Evolutionary conservation across 1,140 invertebrate genomes (phyloP).

Genomic region (Lepidurus arcticus): DNA sequence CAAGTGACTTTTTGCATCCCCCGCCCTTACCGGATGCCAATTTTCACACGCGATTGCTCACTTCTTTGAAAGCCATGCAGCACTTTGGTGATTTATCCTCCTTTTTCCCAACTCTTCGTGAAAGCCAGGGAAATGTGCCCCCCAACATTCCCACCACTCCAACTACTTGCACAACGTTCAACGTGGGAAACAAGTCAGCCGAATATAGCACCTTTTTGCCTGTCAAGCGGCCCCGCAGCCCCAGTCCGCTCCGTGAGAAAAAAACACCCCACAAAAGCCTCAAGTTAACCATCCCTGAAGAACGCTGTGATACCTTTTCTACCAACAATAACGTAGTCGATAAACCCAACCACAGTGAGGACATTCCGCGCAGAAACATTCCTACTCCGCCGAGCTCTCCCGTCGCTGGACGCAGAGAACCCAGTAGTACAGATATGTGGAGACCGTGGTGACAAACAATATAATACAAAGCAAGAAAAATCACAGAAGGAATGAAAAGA

Average conservation of each 20-base stretch:
- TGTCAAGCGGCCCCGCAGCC: neutral
- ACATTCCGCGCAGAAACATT: neutral
- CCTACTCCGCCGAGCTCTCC: neutral
- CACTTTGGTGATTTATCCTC: neutral
- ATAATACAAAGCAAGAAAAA: neutral
- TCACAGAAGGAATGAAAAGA: neutral
- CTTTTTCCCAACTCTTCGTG: neutral
- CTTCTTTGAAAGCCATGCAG: constrained; percentile 15
- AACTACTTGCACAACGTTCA: neutral
- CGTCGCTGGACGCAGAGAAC: neutral
- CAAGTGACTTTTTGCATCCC: neutral
- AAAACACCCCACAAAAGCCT: neutral
- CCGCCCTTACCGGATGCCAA: constrained; percentile 4
- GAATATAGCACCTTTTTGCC: neutral
- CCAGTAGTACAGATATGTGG: neutral
- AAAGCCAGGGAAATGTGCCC: neutral
- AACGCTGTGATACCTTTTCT: constrained; percentile 8
- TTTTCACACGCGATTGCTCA: constrained; percentile 15
- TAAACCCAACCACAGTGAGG: neutral
- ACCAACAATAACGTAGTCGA: neutral
- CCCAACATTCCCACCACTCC: neutral
- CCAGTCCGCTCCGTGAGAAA: constrained; percentile 3
- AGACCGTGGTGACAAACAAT: neutral
- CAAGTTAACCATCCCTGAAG: constrained; percentile 1
- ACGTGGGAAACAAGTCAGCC: neutral